Evolutionary conservation across 2,888 invertebrate species (phyloP), one percentile per base, ranked within the genome.

Genomic region (Eurytoma adleriae): DNA sequence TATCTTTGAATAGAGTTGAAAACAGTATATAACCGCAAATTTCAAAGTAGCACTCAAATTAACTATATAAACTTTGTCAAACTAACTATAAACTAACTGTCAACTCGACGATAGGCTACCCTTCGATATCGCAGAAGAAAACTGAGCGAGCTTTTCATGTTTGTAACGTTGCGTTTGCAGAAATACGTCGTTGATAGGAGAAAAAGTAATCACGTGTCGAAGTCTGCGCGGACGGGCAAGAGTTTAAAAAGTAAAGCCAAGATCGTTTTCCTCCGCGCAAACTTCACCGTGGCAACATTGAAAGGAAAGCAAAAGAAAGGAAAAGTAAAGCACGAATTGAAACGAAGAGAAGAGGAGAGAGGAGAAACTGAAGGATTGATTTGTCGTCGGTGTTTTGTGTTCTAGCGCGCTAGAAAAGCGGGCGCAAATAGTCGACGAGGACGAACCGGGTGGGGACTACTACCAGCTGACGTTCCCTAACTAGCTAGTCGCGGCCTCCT

Each of bases 381-480:
- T 40, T 40, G 40, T 40, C 64, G 56, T 56, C 69, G 79, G 74
- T 78, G 30, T 81, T 57, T 66, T 82, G 74, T 82, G 76, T 82
- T 82, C 64, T 82, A 82, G 82, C 79, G 79, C 74, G 69, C 70
- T 78, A 81, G 54, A 66, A 74, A 79, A 75, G 64, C 79, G 79
- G 24, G 64, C 62, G 76, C 76, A 80, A 77, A 72, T 54, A 56
- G 66, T 75, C 75, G 76, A 64, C 52, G 74, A 74, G 66, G 80
- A 82, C 59, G 77, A 79, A 74, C 82, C 64, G 82, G 77, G 70
- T 69, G 79, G 79, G 69, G 79, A 79, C 79, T 75, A 75, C 82
- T 82, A 82, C 82, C 82, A 82, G 82, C 82, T 82, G 82, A 82
- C 82, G 30, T 82, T 78, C 74, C 79, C 82, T 74, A 82, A 79